Base-by-base conservation (phyloP, 2,113 vertebrate species). In the Atlantisia rogersi region DNA sequence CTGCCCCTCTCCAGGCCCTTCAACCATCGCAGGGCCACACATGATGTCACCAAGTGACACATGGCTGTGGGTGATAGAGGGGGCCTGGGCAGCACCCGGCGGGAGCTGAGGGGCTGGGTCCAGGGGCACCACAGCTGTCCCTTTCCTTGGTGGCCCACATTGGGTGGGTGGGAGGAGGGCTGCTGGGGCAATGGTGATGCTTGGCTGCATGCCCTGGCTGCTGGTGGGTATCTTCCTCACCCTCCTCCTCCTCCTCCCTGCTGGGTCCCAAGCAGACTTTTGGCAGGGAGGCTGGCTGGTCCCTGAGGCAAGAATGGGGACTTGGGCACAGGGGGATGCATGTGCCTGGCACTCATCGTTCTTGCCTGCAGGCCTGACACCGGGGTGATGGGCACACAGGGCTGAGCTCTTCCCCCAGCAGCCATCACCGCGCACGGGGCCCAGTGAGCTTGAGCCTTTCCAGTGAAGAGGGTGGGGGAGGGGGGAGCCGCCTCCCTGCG, bases 401-500 rank as follows among this genome's bases (percentile, higher is more conserved):
- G 14, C 19, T 0, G 3, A 46, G 55, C 50, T 64, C 31, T 74
- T 16, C 42, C 19, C 1, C 0, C 3, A 2, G 12, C 39, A 18
- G 25, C 28, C 8, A 1, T 35, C 40, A 28, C 12, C 0, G 5
- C 12, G 63, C 8, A 3, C 1, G 0, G 5, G 5, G 22, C 2
- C 1, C 0, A 3, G 17, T 5, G 48, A 56, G 7, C 21, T 17
- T 2, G 4, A 52, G 24, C 40, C 40, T n/a, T 40, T 28, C 50
- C 3, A 2, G 8, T 3, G 46, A 46, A 46, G 17, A 46, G 44
- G 44, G 44, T 46, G 44, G 44, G 44, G 44, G 44, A 46, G 6
- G 17, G 20, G 10, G 17, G 5, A 29, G 35, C 65, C 24, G 19
- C 11, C 18, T 52, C 59, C 59, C 29, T 25, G 18, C 24, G 5